Conservation (phyloP, 2,797 vertebrate species). For the Diglossa cyanea region DNA sequence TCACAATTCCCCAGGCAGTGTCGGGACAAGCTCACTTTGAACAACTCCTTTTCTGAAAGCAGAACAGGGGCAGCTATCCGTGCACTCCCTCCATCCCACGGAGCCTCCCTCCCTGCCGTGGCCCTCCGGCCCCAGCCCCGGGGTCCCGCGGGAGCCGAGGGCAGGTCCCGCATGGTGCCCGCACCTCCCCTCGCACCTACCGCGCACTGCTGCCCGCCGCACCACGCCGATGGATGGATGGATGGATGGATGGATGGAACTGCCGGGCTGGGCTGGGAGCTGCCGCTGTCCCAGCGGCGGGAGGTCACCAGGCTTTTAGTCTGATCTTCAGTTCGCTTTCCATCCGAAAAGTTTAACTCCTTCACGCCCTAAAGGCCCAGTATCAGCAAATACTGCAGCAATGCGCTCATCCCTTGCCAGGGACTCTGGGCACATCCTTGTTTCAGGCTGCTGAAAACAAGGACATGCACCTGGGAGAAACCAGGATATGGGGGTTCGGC, state of each 20-base stretch:
- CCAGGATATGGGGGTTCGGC: rapidly evolving
- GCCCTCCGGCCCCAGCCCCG: not conserved
- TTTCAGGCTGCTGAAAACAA: not conserved
- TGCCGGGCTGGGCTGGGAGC: not conserved
- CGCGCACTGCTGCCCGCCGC: not conserved
- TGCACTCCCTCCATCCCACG: rapidly evolving
- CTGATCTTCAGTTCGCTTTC: constrained; percentile 32
- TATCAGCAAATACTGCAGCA: rapidly evolving
- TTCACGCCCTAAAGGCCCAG: not conserved
- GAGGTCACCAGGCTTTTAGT: constrained; percentile 42
- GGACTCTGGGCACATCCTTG: not conserved
- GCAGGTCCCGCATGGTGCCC: not conserved
- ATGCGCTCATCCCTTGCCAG: rapidly evolving
- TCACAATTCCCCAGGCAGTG: rapidly evolving
- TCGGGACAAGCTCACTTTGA: not conserved
- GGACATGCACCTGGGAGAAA: not conserved
- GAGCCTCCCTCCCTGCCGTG: not conserved
- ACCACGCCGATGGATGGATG: not conserved
- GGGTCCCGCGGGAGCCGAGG: not conserved
- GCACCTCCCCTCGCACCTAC: not conserved
- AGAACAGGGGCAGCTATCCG: not conserved
- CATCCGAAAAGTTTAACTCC: constrained; percentile 51
- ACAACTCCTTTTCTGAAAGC: not conserved
- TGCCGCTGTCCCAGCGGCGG: constrained; percentile 34
- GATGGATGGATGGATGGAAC: not conserved